Percentiles rank a stretch among this genome's conserved stretches.
Evolutionary conservation across 2,113 vertebrate genomes (phyloP).

Genomic region (Lethenteron reissneri): DNA sequence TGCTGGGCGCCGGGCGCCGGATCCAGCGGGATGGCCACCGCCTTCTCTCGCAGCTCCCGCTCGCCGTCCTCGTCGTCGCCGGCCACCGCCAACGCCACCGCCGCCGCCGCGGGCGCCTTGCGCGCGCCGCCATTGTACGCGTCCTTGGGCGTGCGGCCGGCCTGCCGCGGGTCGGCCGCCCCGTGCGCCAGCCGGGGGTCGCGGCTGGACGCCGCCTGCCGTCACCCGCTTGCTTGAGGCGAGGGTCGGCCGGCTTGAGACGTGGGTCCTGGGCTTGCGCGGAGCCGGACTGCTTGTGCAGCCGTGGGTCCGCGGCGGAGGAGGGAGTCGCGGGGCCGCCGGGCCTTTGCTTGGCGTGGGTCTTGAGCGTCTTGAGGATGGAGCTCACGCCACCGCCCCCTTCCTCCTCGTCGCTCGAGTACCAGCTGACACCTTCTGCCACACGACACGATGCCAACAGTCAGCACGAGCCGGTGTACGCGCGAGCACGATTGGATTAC

Average conservation of each 20-base stretch:
- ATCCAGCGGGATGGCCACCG: slow-evolving; percentile 49
- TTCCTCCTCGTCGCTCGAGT: slow-evolving; percentile 82
- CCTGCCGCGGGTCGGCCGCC: slow-evolving; percentile 29
- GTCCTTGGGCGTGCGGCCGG: slow-evolving; percentile 14
- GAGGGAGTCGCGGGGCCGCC: slow-evolving; percentile 9
- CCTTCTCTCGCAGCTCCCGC: slow-evolving; percentile 46
- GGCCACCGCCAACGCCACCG: slow-evolving; percentile 14
- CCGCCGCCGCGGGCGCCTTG: slow-evolving; percentile 23
- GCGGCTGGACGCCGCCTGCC: slow-evolving; percentile 6
- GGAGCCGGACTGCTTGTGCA: slow-evolving; percentile 37
- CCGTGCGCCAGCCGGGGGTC: slow-evolving; percentile 16
- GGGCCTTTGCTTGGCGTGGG: slow-evolving; percentile 40
- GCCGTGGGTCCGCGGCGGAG: slow-evolving; percentile 35
- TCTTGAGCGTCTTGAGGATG: slow-evolving; percentile 58
- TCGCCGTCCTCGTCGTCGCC: slow-evolving; percentile 59
- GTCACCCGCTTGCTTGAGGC: slow-evolving; percentile 8
- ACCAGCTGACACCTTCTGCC: slow-evolving; percentile 83
- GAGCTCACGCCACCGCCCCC: slow-evolving; percentile 63
- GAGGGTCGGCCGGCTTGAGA: slow-evolving; percentile 13
- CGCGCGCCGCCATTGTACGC: slow-evolving; percentile 14
- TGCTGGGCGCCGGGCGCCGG: slow-evolving; percentile 37
- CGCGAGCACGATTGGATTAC: neutral
- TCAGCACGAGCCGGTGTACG: no score
- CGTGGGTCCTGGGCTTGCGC: slow-evolving; percentile 32
- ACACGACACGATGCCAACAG: no score